Conservation (phyloP, 2,113 vertebrate genomes). For the Noturus placidus region DNA sequence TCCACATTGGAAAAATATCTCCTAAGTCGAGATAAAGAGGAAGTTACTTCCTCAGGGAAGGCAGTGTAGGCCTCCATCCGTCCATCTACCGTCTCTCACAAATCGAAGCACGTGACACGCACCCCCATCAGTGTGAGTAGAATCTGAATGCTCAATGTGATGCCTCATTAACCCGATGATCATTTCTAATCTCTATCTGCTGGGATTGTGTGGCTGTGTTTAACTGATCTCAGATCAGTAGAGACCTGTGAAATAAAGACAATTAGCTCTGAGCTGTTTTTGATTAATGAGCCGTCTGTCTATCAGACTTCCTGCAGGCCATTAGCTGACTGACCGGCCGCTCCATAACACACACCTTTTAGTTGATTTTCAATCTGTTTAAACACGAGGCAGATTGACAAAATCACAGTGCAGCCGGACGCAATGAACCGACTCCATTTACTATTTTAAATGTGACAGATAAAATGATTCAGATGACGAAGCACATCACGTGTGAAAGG, state of each 20-base stretch:
- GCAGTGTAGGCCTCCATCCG: not conserved
- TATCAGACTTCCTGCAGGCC: slow-evolving; percentile 49
- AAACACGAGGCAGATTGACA: not conserved
- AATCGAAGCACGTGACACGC: not conserved
- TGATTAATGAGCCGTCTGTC: slow-evolving; percentile 49
- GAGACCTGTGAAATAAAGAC: slow-evolving; percentile 54
- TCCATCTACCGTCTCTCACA: not conserved
- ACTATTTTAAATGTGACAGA: not conserved
- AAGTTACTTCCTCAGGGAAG: not conserved
- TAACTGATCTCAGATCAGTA: slow-evolving; percentile 42
- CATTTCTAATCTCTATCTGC: slow-evolving; percentile 3
- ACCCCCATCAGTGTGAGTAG: not conserved
- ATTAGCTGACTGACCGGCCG: slow-evolving; percentile 59
- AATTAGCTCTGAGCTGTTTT: slow-evolving; percentile 57
- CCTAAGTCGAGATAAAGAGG: not conserved
- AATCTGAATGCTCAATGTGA: not conserved
- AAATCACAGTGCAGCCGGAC: not conserved
- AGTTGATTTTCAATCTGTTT: slow-evolving; percentile 30
- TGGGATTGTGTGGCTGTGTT: not conserved
- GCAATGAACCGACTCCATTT: not conserved
- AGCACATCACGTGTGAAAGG: not conserved
- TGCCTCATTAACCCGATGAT: not conserved
- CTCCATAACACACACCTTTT: slow-evolving; percentile 48
- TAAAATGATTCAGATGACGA: not conserved
- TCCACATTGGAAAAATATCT: not conserved